phyloP scores from a whole-genome alignment of 2,797 vertebrate species.

The Rhyacichthys aspro region DNA sequence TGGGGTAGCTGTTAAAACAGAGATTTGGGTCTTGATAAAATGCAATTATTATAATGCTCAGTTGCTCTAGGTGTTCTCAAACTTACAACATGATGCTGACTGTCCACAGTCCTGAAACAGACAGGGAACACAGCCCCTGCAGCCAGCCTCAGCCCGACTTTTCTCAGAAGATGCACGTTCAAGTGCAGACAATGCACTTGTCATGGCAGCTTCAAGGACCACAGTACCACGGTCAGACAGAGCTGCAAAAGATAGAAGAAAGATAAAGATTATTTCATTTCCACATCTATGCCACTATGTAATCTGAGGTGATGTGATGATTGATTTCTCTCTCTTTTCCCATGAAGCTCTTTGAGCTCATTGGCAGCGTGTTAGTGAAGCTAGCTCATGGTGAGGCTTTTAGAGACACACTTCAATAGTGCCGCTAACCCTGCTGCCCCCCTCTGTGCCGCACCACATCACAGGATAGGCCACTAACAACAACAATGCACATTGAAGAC shows the following conservation, averaged over 20 bases:
- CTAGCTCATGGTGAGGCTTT: conserved; percentile 67
- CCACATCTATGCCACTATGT: conserved; percentile 4
- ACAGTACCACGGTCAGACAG: conserved; percentile 90
- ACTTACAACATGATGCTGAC: conserved; percentile 77
- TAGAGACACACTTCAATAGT: conserved; percentile 70
- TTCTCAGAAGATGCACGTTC: conserved; percentile 80
- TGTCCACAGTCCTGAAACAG: conserved; percentile 86
- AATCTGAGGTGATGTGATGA: conserved; percentile 13
- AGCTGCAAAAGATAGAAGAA: conserved; percentile 67
- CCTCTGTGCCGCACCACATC: conserved; percentile 66
- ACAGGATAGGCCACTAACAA: conserved; percentile 73
- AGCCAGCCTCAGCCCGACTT: conserved; percentile 72
- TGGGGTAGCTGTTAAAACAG: conserved; percentile 56
- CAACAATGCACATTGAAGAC: conserved; percentile 77
- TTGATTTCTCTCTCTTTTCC: conserved; percentile 47
- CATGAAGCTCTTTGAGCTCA: conserved; percentile 71
- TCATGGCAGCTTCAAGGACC: conserved; percentile 88
- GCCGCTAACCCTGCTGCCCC: conserved; percentile 61
- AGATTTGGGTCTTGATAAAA: conserved; percentile 6
- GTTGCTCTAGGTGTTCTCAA: neutral
- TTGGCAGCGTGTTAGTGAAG: conserved; percentile 66
- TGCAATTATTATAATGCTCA: neutral
- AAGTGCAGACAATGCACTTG: conserved; percentile 82
- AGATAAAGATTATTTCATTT: neutral
- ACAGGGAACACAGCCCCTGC: conserved; percentile 82